These are phyloP conservation scores for Caenorhabditis sp. DNA, from an alignment of 2,888 invertebrate species.

Conservation along the genomic window DNA sequence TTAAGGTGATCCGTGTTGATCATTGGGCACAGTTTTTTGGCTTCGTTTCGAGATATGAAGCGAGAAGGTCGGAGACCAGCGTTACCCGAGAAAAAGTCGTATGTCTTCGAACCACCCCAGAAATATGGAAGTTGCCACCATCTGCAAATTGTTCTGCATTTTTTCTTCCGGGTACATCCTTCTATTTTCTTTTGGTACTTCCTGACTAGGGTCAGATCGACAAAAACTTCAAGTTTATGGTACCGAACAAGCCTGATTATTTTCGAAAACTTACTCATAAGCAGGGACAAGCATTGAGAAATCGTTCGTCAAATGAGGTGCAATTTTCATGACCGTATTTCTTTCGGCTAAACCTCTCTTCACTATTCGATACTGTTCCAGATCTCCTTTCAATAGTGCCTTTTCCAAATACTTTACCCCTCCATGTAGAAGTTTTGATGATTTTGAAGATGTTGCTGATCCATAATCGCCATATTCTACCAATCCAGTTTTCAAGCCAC, in stretches of 20 bases:
- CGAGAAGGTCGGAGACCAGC: conserved; percentile 18
- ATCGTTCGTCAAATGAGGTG: conserved; percentile 16
- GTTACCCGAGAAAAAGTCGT: conserved; percentile 21
- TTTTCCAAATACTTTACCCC: conserved; percentile 27
- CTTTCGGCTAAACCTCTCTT: conserved; percentile 15
- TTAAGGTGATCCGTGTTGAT: conserved; percentile 14
- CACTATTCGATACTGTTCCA: conserved; percentile 18
- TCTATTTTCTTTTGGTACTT: no score
- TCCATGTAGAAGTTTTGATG: conserved; percentile 24
- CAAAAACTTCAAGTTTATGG: no score
- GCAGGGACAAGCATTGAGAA: conserved; percentile 26
- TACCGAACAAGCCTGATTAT: no score
- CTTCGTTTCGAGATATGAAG: conserved; percentile 23
- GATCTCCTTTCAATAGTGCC: conserved; percentile 18
- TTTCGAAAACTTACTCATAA: conserved; percentile 18
- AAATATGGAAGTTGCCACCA: conserved; percentile 26
- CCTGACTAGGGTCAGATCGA: no score
- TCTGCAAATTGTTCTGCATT: conserved; percentile 7
- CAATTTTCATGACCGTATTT: conserved; percentile 16
- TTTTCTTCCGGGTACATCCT: no score
- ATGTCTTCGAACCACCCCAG: conserved; percentile 22
- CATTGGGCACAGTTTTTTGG: conserved; percentile 22
- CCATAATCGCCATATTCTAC: not conserved
- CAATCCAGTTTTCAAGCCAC: conserved; percentile 77
- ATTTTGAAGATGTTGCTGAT: conserved; percentile 8